Evolutionary conservation across 2,113 vertebrate genomes (phyloP).

Genomic region (Apodemus sylvaticus): DNA sequence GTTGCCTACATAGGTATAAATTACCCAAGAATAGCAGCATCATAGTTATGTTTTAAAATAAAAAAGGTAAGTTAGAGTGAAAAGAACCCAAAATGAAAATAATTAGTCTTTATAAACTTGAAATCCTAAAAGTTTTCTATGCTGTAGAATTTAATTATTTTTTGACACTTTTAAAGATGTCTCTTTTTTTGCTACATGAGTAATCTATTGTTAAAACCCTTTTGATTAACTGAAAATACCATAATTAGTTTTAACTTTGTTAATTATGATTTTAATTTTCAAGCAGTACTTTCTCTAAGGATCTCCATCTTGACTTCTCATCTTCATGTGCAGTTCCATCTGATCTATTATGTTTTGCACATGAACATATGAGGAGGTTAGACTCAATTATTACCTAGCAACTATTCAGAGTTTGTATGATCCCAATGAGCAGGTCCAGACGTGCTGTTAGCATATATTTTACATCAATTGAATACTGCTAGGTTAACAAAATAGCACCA

Average conservation of each 20-base stretch:
- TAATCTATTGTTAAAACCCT: conserved; percentile 54
- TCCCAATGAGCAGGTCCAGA: neutral
- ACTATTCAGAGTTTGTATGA: conserved; percentile 65
- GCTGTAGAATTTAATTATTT: neutral
- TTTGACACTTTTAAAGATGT: conserved; percentile 8
- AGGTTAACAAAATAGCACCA: neutral
- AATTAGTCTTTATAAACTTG: neutral
- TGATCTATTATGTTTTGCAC: conserved; percentile 70
- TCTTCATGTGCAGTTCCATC: conserved; percentile 75
- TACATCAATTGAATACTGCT: conserved; percentile 35
- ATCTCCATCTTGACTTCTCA: conserved; percentile 80
- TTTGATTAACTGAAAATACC: conserved; percentile 40
- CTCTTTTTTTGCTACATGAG: neutral
- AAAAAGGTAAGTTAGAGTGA: neutral
- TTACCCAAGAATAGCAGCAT: neutral
- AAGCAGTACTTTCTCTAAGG: conserved; percentile 74
- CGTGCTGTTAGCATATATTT: conserved; percentile 56
- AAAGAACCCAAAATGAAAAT: neutral
- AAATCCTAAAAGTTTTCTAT: neutral
- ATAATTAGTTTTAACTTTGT: conserved; percentile 63
- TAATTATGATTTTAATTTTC: conserved; percentile 81
- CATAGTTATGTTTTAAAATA: neutral
- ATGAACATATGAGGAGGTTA: conserved; percentile 62
- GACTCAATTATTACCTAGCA: conserved; percentile 55
- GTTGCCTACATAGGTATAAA: neutral